Evolutionary conservation across 2,113 vertebrate species (phyloP), one percentile per base, ranked within the genome.

Genomic region (Apodemus sylvaticus): DNA sequence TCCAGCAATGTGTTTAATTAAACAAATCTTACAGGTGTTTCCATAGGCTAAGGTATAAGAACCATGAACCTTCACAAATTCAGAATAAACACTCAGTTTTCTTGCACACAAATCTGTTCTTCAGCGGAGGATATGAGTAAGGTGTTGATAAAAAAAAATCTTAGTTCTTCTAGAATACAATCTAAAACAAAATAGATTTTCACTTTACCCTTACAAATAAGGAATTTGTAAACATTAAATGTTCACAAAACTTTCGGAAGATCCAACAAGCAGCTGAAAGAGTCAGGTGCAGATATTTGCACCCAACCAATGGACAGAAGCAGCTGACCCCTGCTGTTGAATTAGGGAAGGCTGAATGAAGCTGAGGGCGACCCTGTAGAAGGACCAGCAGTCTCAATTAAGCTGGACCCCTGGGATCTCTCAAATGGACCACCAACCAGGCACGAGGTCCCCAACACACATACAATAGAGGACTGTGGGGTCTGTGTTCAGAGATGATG

Each of bases 201-300:
- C 89, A 86, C 26, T 71, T 90, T 77, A 86, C 51, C 78, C 76
- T 73, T 90, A 88, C 45, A 76, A 93, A 87, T 17, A 87, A 92
- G 9, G 9, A 93, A 62, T 60, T 20, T 76, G 66, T 68, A 97
- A 94, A 60, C 39, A 82, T 78, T 1, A 83, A 77, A n/a, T 36
- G 6, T 73, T 89, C 58, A 77, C 29, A 86, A 94, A 96, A n/a
- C 16, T 5, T n/a, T n/a, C n/a, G n/a, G n/a, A n/a, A n/a, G n/a
- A n/a, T n/a, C n/a, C n/a, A n/a, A n/a, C n/a, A n/a, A n/a, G n/a
- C n/a, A n/a, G n/a, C n/a, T n/a, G n/a, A n/a, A n/a, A n/a, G n/a
- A n/a, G n/a, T n/a, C n/a, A n/a, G n/a, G n/a, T n/a, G n/a, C n/a
- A n/a, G n/a, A n/a, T n/a, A n/a, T n/a, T n/a, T n/a, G n/a, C n/a